Evolutionary conservation across 2,113 vertebrate genomes (phyloP), one percentile per base, ranked within the genome.

Genomic region (Entosphenus tridentatus): DNA sequence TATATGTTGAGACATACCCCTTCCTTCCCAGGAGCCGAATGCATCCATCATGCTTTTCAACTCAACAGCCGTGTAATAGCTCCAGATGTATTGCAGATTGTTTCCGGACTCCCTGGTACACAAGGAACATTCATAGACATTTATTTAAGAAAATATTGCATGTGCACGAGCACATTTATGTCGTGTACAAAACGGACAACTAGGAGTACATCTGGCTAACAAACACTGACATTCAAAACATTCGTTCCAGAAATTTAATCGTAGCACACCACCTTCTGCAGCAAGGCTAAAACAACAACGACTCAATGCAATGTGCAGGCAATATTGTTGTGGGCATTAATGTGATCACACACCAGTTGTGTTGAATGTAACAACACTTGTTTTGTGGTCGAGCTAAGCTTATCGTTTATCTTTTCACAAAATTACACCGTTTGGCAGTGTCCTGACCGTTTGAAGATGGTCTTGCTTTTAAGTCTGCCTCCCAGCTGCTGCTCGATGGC

Each of bases 61-160:
- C 67, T 84, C 82, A 55, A 75, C 71, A 56, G 70, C 79, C 56
- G 81, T 80, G 70, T 82, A 84, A 72, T 80, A 83, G 73, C 82
- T 84, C 82, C 81, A 81, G 59, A 85, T 81, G 69, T 82, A 84
- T 2, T 83, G 81, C 57, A 80, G 54, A 2, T 82, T 83, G 75
- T 80, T 82, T 72, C 81, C 82, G n/a, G 80, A 82, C 76, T 83
- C 80, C 75, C 81, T 85, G 77, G 70, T 76, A 75, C 76, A 58
- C 2, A 56, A 68, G 10, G 57, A 55, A 65, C 69, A 70, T 16
- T 65, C 16, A 67, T 18, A 56, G 10, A 39, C 39, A 39, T 6
- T 39, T 39, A 39, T 39, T 39, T 39, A 39, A 39, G 39, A 39
- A 39, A 39, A 39, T 39, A 5, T 39, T 39, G 6, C 39, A 39